These are phyloP conservation scores for Orchestes rusci DNA, from an alignment of 2,888 invertebrate genomes.

Conservation along the genomic window DNA sequence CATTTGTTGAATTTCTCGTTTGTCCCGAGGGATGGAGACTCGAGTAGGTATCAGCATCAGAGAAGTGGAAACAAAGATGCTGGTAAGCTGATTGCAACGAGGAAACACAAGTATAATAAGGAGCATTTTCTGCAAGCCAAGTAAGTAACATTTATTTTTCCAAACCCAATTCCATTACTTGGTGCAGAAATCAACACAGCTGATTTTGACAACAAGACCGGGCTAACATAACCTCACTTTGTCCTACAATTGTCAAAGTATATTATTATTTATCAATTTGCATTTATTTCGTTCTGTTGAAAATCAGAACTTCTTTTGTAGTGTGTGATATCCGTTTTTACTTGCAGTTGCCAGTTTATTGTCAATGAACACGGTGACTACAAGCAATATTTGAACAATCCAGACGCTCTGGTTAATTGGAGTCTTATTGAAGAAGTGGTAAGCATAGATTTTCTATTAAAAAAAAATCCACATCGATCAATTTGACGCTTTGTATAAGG, in stretches of 20 bases:
- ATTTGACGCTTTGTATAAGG: too few relatives aligned
- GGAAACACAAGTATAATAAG: conserved; percentile 75
- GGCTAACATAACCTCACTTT: too few relatives aligned
- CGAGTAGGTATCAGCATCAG: conserved; percentile 7
- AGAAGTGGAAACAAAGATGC: conserved; percentile 2
- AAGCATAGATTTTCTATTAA: conserved; percentile 46
- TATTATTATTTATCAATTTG: neutral
- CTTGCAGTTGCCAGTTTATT: conserved; percentile 85
- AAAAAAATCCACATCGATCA: neutral
- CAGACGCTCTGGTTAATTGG: conserved; percentile 89
- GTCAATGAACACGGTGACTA: conserved; percentile 78
- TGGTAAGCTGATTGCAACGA: conserved; percentile 42
- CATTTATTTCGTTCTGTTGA: neutral
- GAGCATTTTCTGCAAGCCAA: conserved; percentile 92
- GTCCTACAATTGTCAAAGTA: too few relatives aligned
- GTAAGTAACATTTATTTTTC: conserved; percentile 48
- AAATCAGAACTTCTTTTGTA: too few relatives aligned
- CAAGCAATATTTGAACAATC: conserved; percentile 67
- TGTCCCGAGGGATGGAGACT: conserved; percentile 40
- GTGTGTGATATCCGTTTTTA: conserved; percentile 2
- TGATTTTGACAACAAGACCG: too few relatives aligned
- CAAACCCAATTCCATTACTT: neutral
- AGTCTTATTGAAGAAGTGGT: conserved; percentile 88
- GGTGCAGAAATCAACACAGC: neutral
- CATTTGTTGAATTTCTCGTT: conserved; percentile 91